Evolutionary conservation across 2,888 invertebrate genomes (phyloP), one percentile per base, ranked within the genome.

Genomic region (Agrypnus murinus): DNA sequence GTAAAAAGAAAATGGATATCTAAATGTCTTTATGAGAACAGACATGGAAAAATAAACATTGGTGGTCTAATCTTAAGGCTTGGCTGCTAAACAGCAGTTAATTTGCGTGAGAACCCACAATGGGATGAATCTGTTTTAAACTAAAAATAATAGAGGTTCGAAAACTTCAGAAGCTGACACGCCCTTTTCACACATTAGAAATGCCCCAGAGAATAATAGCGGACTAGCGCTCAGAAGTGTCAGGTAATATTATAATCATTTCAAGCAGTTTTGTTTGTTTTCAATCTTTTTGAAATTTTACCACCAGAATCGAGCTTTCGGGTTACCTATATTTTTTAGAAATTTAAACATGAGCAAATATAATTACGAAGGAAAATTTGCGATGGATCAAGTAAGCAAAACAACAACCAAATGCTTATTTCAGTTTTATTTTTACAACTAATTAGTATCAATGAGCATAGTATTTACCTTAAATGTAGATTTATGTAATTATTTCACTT

Each of bases 61-160:
- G 79, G 78, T 79, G 78, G 79, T 78, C 78, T 77, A 69, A 72
- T 75, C 62, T 50, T n/a, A 75, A 77, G 81, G 81, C 78, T 79
- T 75, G 80, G 79, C 79, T 75, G 80, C 79, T 80, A 81, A 81
- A 81, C 75, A 77, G 73, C 75, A 77, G 79, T 77, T 81, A 81
- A 81, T 81, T 81, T 80, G 80, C 78, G 81, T 81, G 81, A 79
- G 81, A 81, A 80, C 77, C 73, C 60, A 69, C 65, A 72, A 72
- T 65, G 65, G 59, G 73, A 74, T n/a, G n/a, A n/a, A n/a, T 78
- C 75, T 75, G 71, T 75, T 77, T 77, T 77, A 69, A 68, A 72
- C 75, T 66, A 76, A 75, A 58, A 76, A 76, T 73, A 74, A 76
- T 74, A 66, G 65, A 66, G 71, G 65, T 72, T 68, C 64, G 57